Evolutionary conservation across 2,113 vertebrate genomes (phyloP), one percentile per base, ranked within the genome.

Genomic region (Trogon melanurus): DNA sequence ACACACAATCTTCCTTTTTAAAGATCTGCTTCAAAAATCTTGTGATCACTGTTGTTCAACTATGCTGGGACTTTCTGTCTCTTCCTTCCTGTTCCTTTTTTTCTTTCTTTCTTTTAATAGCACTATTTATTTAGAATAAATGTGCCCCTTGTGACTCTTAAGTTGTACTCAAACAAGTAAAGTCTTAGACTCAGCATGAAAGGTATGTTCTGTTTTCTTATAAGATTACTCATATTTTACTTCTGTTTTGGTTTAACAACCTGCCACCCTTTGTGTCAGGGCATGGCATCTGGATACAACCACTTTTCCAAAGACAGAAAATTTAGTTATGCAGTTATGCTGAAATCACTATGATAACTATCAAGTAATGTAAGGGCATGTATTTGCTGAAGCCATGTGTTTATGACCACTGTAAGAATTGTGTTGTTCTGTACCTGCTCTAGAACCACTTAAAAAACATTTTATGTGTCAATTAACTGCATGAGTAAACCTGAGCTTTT

Each of bases 11-110:
- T 87, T 91, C n/a, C 62, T 75, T 69, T 72, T 83, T 62, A 90
- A 54, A 95, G 30, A 36, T 86, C 65, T 78, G 34, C 45, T 94
- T 91, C 29, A 80, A 89, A 84, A 92, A 92, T 75, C 89, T 92
- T 81, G 80, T 95, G 94, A 96, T 81, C 61, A 53, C 29, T 75
- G 70, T 45, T 92, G 73, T 86, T 87, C 74, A 87, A 19, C 19
- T 48, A 69, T 36, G 57, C 61, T 57, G 50, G 45, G 54, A 89
- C 76, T 56, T 93, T 80, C 53, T 87, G 87, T 53, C 34, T 60
- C 66, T 95, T 88, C 73, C 84, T 95, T 95, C 89, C 84, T 23
- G 86, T 95, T 95, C 71, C 53, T 79, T 96, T 93, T 92, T 94
- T 95, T 91, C 45, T 64, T 75, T 41, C 71, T 85, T 91, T 94